phyloP scores from a whole-genome alignment of 2,113 vertebrate genomes.

The Peromyscus californicus region DNA sequence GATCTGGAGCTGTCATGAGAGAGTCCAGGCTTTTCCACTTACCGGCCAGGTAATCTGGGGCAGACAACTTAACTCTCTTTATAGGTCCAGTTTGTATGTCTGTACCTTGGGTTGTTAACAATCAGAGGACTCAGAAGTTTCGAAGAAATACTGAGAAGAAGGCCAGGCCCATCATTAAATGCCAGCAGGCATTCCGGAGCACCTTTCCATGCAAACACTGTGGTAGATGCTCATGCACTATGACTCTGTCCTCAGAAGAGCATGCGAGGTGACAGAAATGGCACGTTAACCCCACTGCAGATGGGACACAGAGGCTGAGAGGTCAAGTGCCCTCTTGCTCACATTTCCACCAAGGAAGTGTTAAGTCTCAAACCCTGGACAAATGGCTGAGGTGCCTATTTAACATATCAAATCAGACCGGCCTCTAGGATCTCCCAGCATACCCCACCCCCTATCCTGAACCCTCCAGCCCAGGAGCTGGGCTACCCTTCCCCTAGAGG shows the following conservation, averaged over 20 bases:
- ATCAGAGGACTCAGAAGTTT: not conserved
- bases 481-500: not conserved
- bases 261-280: not conserved
- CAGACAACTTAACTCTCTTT: not conserved
- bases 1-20: not conserved
- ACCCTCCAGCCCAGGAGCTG: not conserved
- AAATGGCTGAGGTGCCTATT: not conserved
- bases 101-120: too few species aligned
- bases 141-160: not conserved
- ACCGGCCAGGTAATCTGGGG: not conserved
- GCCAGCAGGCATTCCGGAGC: not conserved
- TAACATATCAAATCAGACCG: not conserved
- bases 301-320: not conserved
- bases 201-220: not conserved
- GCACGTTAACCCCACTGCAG: not conserved
- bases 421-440: not conserved
- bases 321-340: not conserved
- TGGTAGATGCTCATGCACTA: not conserved
- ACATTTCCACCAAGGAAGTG: not conserved
- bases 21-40: not conserved
- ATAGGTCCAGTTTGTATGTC: not conserved
- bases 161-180: not conserved
- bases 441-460: not conserved
- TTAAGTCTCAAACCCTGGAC: not conserved
- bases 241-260: not conserved